Evolutionary conservation across 2,888 invertebrate species (phyloP), one percentile per base, ranked within the genome.

Genomic region (Seira musarum): DNA sequence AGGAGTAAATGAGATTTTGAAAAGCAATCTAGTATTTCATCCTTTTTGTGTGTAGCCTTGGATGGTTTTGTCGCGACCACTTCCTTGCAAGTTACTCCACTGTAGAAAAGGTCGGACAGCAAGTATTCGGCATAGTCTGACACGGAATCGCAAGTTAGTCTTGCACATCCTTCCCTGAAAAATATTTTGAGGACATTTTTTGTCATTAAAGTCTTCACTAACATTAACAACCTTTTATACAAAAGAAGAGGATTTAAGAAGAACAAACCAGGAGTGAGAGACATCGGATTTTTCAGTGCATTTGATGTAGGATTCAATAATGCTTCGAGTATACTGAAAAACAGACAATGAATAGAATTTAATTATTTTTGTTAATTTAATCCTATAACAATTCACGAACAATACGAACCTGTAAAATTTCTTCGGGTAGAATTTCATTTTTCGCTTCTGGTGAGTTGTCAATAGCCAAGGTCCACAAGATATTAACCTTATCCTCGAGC

Each of bases 291-390:
- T 76, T 71, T 86, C 84, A 35, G 65, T 80, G 49, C 81, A 83
- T 74, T 84, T 85, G n/a, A 85, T 57, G 53, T 85, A 86, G 3
- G 85, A 85, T 57, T 84, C 83, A 13, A 84, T 79, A 25, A 86
- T 82, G 30, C 85, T 83, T 64, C 83, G 63, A 1, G 82, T 81
- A 63, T 85, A 86, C 85, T 86, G 30, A 8, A 76, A 71, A 53
- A 10, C 21, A 76, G 68, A 67, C 25, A 22, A 76, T 22, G 2
- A 64, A 22, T 21, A 70, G 17, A 49, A 49, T n/a, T n/a, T 49
- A 49, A 15, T 76, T 10, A 21, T 15, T 13, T 1, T 66, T 49
- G 13, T 3, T n/a, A 49, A 49, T 49, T n/a, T n/a, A 3, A 8
- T 8, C 49, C 15, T 46, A 15, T 65, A 17, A 64, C n/a, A 17